These are phyloP conservation scores for Athripsodes cinereus DNA, from an alignment of 2,888 invertebrate species.

Conservation along the genomic window DNA sequence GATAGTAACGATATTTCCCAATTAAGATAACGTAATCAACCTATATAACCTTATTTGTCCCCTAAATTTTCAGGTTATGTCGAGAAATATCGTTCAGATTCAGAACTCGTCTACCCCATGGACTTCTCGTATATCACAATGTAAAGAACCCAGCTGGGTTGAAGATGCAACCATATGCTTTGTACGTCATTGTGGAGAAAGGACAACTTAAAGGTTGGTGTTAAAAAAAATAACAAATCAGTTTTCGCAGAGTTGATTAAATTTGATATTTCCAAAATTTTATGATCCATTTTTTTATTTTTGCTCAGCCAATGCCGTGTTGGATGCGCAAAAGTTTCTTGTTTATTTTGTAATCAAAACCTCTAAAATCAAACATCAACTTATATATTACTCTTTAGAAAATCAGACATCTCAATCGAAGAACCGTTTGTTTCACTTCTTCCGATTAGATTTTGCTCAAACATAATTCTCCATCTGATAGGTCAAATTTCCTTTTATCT, in stretches of 20 bases:
- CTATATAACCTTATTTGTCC: no score
- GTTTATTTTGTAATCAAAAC: no score
- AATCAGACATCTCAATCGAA: no score
- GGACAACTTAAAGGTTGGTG: slow-evolving; percentile 69
- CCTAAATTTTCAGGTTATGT: slow-evolving; percentile 66
- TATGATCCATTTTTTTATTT: no score
- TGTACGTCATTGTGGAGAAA: slow-evolving; percentile 88
- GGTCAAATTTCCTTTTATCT: not conserved
- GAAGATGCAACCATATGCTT: slow-evolving; percentile 78
- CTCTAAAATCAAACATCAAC: no score
- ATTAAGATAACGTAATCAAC: no score
- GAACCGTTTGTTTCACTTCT: not conserved
- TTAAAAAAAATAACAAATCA: not conserved
- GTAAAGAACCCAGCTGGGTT: slow-evolving; percentile 77
- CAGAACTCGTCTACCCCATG: slow-evolving; percentile 81
- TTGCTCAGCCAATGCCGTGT: no score
- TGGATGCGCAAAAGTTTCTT: no score
- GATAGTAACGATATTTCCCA: no score
- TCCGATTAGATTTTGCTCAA: no score
- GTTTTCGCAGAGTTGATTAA: not conserved
- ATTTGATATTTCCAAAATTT: no score
- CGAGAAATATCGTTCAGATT: slow-evolving; percentile 86
- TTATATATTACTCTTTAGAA: no score
- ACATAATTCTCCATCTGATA: not conserved
- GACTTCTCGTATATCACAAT: slow-evolving; percentile 83